Base-by-base conservation (phyloP, 2,797 vertebrate genomes). In the Xenopus petersii region DNA sequence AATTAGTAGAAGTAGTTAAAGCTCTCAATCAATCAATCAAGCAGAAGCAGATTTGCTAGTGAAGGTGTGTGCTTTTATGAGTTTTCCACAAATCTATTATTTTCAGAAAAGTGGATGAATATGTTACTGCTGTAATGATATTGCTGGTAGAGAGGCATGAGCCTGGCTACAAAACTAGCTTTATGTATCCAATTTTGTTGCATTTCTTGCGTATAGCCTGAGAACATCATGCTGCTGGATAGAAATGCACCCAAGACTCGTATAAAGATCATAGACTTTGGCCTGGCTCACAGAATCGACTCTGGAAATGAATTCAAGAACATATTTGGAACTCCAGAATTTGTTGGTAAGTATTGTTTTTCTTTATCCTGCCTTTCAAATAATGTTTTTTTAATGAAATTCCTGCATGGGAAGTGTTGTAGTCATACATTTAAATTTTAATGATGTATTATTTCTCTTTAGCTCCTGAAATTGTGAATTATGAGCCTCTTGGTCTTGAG, bases 381-480 rank as follows among this genome's bases (percentile, higher is more conserved):
- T 4, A 56, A 8, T 15, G 16, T 2, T 63, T 60, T 24, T 15
- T 17, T 24, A 30, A 17, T 61, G 24, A 71, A 15, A 8, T 17
- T 26, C 12, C 6, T 5, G 17, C 30, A 16, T 13, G 21, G 36
- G 36, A 6, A 42, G 51, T 71, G 17, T 21, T 12, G 17, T 48
- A 56, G 55, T 16, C 12, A 56, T 56, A 42, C 8, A 42, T 42
- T 54, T 54, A 13, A 4, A 16, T 17, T 8, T 60, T 60, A 60
- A 60, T 60, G 9, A 60, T 17, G 9, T 60, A 17, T 60, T 74
- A 81, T 10, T 24, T 17, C 8, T 77, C 10, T 15, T 63, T 90
- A 99, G 97, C 97, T 92, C 97, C 97, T 81, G 97, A 99, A 88
- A 95, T 99, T 68, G 97, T 99, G 70, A 99, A 99, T 90, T 99